Evolutionary conservation across 1,140 invertebrate genomes (phyloP), one percentile per base, ranked within the genome.

Genomic region (Papilio helenus): DNA sequence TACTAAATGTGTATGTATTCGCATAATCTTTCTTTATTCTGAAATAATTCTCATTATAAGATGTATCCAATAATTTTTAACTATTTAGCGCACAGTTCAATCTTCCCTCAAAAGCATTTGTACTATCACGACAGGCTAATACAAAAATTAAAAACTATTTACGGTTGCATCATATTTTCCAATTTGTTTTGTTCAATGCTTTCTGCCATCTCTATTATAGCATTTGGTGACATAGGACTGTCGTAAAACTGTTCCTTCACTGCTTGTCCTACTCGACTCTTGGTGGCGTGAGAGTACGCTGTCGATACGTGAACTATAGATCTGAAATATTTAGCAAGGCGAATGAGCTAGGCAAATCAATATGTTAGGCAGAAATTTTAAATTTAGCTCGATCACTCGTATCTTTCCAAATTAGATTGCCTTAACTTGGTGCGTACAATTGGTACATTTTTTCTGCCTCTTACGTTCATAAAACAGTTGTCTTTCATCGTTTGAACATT

Each of bases 231-330:
- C 20, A 85, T 51, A 7, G 82, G 84, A 42, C 80, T 79, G 0
- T 71, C 23, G 46, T 85, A 85, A 46, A 85, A 85, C 16, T 80
- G 61, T 76, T 85, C 84, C 20, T 39, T 16, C 12, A 85, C 73
- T 3, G 76, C 76, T 14, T 58, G 61, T 3, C 73, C 80, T 0
- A 72, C 44, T 5, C 79, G 39, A 51, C 72, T 78, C 26, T 14
- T 78, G 3, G 82, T 82, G 5, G 84, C 79, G 29, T 85, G 76
- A 10, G 42, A 18, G 26, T 81, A 85, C 0, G 84, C 82, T 3
- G 84, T 85, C 0, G 84, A 85, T 18, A 85, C 58, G 71, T 85
- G 76, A 14, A 85, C 79, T 4, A 85, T 71, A 0, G 84, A 81
- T 49, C 84, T 85, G 44, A 58, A 68, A 58, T 29, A 20, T 55